These are phyloP conservation scores for Saguinus midas DNA, from an alignment of 2,113 vertebrate species.

Conservation along the genomic window DNA sequence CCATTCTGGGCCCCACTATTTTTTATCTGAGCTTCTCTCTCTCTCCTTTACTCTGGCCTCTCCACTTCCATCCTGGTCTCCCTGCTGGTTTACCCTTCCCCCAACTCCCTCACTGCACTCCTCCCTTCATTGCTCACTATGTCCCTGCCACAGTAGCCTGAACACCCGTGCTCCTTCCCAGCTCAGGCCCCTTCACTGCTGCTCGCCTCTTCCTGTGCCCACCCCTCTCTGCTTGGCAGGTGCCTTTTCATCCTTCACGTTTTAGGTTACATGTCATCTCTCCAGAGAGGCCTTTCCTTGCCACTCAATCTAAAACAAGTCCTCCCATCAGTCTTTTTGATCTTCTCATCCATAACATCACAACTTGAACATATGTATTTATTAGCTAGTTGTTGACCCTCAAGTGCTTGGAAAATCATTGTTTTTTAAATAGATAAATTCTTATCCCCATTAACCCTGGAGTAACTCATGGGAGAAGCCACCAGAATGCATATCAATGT, in stretches of 20 bases:
- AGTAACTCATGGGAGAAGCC: neutral
- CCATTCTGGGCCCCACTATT: neutral
- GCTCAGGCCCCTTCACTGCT: neutral
- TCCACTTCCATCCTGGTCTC: neutral
- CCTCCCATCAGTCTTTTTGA: neutral
- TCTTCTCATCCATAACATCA: neutral
- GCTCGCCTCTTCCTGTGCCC: neutral
- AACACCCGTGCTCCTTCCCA: neutral
- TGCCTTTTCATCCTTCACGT: neutral
- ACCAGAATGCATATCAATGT: neutral
- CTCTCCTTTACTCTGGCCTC: neutral
- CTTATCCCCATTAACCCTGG: neutral
- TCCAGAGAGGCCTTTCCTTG: neutral
- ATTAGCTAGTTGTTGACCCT: neutral
- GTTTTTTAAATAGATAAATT: constrained; percentile 14
- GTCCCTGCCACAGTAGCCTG: neutral
- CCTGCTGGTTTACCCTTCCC: neutral
- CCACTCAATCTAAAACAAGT: neutral
- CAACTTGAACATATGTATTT: neutral
- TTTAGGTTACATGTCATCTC: neutral
- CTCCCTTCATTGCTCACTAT: neutral
- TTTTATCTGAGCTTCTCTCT: neutral
- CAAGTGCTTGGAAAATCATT: neutral
- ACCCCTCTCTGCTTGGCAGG: neutral
- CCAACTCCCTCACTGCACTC: no score